Evolutionary conservation across 2,888 invertebrate genomes (phyloP).

Genomic region (Aproaerema taeniolella): DNA sequence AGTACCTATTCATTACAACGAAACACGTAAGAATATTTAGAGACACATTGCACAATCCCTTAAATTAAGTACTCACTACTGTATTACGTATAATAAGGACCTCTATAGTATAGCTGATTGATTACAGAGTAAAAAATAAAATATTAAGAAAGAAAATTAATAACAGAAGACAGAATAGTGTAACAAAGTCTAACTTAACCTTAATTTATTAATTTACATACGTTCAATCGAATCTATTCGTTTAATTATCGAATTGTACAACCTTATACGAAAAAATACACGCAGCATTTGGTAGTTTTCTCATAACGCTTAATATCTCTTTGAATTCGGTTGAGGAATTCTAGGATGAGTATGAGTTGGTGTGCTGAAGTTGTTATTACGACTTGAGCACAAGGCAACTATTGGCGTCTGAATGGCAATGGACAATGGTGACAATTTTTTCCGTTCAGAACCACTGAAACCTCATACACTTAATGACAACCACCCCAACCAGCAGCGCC

Average conservation of each 20-base stretch:
- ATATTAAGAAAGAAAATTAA: slow-evolving; percentile 35
- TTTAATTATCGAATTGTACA: slow-evolving; percentile 29
- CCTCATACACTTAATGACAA: no score
- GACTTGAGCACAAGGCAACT: no score
- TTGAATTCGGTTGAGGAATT: slow-evolving; percentile 46
- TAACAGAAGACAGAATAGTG: slow-evolving; percentile 20
- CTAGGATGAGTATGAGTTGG: slow-evolving; percentile 36
- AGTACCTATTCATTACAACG: slow-evolving; percentile 23
- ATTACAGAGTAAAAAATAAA: slow-evolving; percentile 20
- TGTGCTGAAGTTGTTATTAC: no score
- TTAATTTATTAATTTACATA: slow-evolving; percentile 24
- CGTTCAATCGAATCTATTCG: slow-evolving; percentile 38
- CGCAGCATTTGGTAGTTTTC: slow-evolving; percentile 24
- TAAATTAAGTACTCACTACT: slow-evolving; percentile 19
- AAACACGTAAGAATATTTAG: slow-evolving; percentile 18
- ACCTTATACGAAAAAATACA: slow-evolving; percentile 24
- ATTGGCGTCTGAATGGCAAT: no score
- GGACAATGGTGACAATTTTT: no score
- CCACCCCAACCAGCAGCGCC: no score
- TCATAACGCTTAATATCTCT: slow-evolving; percentile 35
- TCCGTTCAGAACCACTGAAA: no score
- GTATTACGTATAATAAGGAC: slow-evolving; percentile 41
- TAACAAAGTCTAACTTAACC: slow-evolving; percentile 31
- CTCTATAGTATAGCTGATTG: slow-evolving; percentile 25
- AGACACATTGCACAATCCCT: slow-evolving; percentile 15